phyloP scores from a whole-genome alignment of 2,888 invertebrate genomes.

The Encarsia formosa region DNA sequence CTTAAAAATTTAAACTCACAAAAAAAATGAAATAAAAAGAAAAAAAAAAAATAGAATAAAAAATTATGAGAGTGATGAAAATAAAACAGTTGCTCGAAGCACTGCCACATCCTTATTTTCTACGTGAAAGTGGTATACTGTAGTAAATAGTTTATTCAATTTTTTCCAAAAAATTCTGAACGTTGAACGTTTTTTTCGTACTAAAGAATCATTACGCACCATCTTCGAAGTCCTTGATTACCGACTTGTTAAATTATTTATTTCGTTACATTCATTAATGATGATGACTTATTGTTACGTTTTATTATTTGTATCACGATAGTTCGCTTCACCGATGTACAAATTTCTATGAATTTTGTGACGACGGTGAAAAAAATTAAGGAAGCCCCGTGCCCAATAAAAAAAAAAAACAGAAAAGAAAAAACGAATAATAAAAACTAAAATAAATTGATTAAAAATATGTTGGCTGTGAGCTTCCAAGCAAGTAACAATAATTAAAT shows the following conservation, averaged over 20 bases:
- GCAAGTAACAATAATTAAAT: conserved; percentile 53
- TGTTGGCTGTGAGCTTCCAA: conserved; percentile 53
- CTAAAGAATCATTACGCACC: conserved; percentile 14
- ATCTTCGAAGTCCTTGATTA: conserved; percentile 22
- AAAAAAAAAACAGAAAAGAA: conserved; percentile 39
- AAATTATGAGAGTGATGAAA: no score
- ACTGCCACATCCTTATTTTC: conserved; percentile 46
- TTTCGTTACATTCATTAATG: conserved; percentile 7
- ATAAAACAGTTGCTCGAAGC: conserved; percentile 48
- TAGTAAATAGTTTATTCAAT: conserved; percentile 9
- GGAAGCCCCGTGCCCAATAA: conserved; percentile 41
- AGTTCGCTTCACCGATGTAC: neutral
- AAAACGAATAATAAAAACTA: conserved; percentile 38
- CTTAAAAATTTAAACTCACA: conserved; percentile 37
- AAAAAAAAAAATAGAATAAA: no score
- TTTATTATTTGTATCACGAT: neutral
- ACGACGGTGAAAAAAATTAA: conserved; percentile 22
- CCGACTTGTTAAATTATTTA: conserved; percentile 24
- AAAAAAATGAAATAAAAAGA: conserved; percentile 5
- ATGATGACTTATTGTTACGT: conserved; percentile 17
- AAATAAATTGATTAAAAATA: conserved; percentile 42
- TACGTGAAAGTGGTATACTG: conserved; percentile 28
- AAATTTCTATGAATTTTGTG: neutral
- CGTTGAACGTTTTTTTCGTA: conserved; percentile 10
- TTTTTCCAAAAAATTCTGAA: conserved; percentile 12